These are phyloP conservation scores for Melinaea menophilus DNA, from an alignment of 2,888 invertebrate genomes.

Conservation along the genomic window DNA sequence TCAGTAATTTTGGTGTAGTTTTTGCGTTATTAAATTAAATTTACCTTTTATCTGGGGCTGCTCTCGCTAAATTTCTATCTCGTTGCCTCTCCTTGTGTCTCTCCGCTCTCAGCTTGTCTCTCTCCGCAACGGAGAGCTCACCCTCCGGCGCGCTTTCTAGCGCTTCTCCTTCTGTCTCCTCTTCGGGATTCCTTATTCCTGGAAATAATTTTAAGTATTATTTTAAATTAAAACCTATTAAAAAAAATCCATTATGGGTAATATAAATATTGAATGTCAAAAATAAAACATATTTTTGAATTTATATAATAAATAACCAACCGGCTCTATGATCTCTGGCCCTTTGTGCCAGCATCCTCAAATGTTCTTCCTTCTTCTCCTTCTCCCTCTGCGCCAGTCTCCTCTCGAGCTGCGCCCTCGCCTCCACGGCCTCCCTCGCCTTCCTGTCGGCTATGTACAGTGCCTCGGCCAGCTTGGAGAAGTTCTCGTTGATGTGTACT, in stretches of 20 bases:
- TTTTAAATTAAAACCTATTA: not conserved
- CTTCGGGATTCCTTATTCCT: conserved; percentile 66
- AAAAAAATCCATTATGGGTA: not conserved
- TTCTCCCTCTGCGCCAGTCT: conserved; percentile 98
- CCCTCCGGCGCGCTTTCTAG: conserved; percentile 60
- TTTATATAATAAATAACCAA: conserved; percentile 52
- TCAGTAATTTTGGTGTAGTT: not conserved
- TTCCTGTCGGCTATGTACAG: conserved; percentile 97
- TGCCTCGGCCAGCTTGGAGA: conserved; percentile 98
- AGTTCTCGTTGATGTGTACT: conserved; percentile 99
- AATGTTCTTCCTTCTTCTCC: conserved; percentile 97
- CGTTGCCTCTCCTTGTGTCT: conserved; percentile 93
- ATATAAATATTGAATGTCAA: not conserved
- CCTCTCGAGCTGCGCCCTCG: conserved; percentile 96
- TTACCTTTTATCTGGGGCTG: conserved; percentile 94
- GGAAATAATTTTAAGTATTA: conserved; percentile 1
- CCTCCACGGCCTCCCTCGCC: conserved; percentile 98
- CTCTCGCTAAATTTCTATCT: conserved; percentile 94
- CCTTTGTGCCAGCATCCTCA: conserved; percentile 94
- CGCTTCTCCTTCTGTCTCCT: conserved; percentile 45
- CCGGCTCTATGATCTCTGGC: conserved; percentile 97
- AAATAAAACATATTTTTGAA: no score
- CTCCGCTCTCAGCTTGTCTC: conserved; percentile 92
- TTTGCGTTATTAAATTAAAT: not conserved
- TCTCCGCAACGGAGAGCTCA: conserved; percentile 81